These are phyloP conservation scores for Cantharis rufa DNA, from an alignment of 2,888 invertebrate genomes.

Conservation along the genomic window DNA sequence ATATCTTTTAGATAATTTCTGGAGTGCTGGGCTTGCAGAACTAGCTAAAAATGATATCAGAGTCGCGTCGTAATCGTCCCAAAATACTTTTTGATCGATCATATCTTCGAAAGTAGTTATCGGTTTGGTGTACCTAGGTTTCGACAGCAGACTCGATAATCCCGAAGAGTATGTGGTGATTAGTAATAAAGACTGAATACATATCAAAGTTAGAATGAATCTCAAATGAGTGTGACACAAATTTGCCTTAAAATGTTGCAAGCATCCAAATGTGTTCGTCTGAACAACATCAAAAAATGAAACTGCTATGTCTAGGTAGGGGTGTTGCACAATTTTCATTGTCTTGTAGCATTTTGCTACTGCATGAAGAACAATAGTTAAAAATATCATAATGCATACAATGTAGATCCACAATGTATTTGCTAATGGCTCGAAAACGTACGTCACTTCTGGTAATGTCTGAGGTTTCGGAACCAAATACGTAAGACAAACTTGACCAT, in stretches of 20 bases:
- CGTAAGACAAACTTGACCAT: conserved; percentile 31
- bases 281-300: conserved; percentile 1
- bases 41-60: conserved; percentile 9
- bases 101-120: conserved; percentile 32
- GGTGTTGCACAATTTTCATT: background rate
- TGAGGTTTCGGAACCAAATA: conserved; percentile 34
- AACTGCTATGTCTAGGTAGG: conserved; percentile 1
- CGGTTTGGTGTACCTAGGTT: conserved; percentile 15
- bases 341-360: background rate
- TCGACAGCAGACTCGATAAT: conserved; percentile 19
- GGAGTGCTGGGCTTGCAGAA: conserved; percentile 17
- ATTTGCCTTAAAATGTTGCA: background rate
- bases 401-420: conserved; percentile 13
- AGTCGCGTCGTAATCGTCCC: conserved; percentile 21
- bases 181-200: conserved; percentile 11
- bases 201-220: conserved; percentile 5
- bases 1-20: conserved; percentile 12
- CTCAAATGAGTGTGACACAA: background rate
- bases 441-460: conserved; percentile 1
- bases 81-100: conserved; percentile 30
- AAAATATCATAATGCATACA: background rate
- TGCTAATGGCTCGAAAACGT: conserved; percentile 17
- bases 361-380: background rate
- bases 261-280: background rate
- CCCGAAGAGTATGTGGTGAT: conserved; percentile 23